These are phyloP conservation scores for Ispidina lecontei DNA, from an alignment of 2,797 vertebrate species.

Conservation along the genomic window DNA sequence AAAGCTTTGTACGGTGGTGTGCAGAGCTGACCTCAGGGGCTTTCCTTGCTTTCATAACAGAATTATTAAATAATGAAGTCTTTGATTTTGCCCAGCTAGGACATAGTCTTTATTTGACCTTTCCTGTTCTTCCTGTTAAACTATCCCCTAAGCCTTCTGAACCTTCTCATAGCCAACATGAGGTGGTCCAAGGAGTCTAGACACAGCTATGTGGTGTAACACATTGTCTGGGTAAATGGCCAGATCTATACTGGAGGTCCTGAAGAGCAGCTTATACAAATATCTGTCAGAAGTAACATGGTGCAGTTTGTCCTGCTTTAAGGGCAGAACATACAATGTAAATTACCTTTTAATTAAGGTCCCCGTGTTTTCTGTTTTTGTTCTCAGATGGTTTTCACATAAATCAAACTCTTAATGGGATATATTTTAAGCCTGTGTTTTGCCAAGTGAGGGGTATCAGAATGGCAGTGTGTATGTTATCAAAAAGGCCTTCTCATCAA, in stretches of 20 bases:
- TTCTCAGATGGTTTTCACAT: too few species aligned
- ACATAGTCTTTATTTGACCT: slow-evolving; percentile 6
- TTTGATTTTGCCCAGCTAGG: slow-evolving; percentile 12
- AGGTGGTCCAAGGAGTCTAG: neutral
- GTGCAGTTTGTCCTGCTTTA: neutral
- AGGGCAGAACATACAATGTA: neutral
- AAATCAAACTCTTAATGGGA: neutral
- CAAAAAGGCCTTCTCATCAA: neutral
- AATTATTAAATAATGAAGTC: slow-evolving; percentile 37
- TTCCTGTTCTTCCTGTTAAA: slow-evolving; percentile 17
- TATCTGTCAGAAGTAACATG: neutral
- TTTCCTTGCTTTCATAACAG: neutral
- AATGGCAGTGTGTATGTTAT: neutral
- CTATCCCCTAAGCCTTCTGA: neutral
- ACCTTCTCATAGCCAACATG: rapidly evolving
- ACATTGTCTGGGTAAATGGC: neutral
- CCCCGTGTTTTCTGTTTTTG: neutral
- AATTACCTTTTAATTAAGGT: slow-evolving; percentile 49
- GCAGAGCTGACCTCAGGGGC: neutral
- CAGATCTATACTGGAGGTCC: neutral
- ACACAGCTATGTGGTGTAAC: rapidly evolving
- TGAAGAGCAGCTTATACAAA: neutral
- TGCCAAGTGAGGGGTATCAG: neutral
- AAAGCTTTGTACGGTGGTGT: neutral
- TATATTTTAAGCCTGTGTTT: neutral